These are phyloP conservation scores for Coilia nasus DNA, from an alignment of 2,797 vertebrate species.

Conservation along the genomic window DNA sequence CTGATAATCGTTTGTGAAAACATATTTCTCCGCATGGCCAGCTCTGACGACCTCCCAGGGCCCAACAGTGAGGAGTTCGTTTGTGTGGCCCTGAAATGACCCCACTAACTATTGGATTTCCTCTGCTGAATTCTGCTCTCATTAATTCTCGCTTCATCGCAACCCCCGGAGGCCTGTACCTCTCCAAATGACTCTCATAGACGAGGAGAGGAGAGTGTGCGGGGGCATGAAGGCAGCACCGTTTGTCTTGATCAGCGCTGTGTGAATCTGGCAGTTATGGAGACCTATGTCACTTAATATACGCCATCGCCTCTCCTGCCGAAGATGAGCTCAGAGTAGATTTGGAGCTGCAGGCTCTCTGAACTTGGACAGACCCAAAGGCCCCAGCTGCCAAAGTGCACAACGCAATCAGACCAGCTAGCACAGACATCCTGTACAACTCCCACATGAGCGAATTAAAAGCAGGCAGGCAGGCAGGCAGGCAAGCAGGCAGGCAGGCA, in stretches of 20 bases:
- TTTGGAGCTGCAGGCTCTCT: constrained; percentile 1
- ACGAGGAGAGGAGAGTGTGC: constrained; percentile 61
- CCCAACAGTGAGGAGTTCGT: constrained; percentile 11
- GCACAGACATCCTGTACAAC: background rate
- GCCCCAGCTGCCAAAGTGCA: background rate
- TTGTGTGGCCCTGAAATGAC: constrained; percentile 60
- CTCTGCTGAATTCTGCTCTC: constrained; percentile 42
- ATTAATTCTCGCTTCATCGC: constrained; percentile 53
- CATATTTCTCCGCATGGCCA: background rate
- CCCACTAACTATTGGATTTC: constrained; percentile 49
- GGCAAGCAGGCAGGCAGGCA: too few species aligned
- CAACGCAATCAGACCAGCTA: background rate
- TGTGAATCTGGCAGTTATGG: constrained; percentile 74
- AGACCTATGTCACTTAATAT: constrained; percentile 79
- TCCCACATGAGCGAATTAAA: too few species aligned
- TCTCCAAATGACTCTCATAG: constrained; percentile 59
- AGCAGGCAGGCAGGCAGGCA: too few species aligned
- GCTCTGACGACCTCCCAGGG: background rate
- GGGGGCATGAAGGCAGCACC: constrained; percentile 49
- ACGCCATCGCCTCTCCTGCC: constrained; percentile 63
- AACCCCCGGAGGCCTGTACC: constrained; percentile 47
- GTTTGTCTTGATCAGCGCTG: constrained; percentile 73
- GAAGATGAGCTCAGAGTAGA: constrained; percentile 45
- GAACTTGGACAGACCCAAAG: background rate
- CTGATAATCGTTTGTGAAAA: background rate